Base-by-base conservation (phyloP, 2,888 invertebrate genomes). In the Agrochola circellaris region DNA sequence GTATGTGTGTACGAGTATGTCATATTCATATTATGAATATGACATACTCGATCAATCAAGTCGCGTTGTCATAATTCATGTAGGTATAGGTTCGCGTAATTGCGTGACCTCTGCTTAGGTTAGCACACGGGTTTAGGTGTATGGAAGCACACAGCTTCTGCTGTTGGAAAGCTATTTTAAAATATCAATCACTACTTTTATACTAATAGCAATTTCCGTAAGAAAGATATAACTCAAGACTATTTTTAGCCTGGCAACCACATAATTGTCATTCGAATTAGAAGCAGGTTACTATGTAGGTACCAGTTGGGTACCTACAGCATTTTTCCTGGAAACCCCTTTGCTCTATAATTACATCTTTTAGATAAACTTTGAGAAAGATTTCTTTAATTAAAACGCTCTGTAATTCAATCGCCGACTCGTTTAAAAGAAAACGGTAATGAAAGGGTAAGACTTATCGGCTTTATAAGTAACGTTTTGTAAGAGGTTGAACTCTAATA, bases 381-480 rank as follows among this genome's bases (percentile, higher is more conserved):
- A 81, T 81, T 81, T 84, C 61, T 80, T 67, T 66, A 58, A 73
- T 66, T 79, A 87, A 70, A 80, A 72, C n/a, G 42, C 84, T 67
- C 20, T 66, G 81, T 84, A 81, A 79, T 69, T 83, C 66, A 60
- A 86, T 67, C 42, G 51, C 23, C 2, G n/a, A 2, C 69, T 38
- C 62, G 67, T 79, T 78, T 64, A 78, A 73, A 82, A 75, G 75
- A 82, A 85, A 74, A 67, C 45, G 15, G 2, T 74, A 75, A 77
- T 75, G 65, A 84, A 62, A 71, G 84, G 73, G 81, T 42, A 20
- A 20, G 26, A 8, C 11, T 51, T 34, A 58, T 67, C 67, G 34
- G 15, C 15, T 74, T 73, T 76, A 45, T 58, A 23, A 75, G 75
- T 56, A 75, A 15, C 20, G 75, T 58, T 75, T 73, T 56, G n/a